phyloP scores from a whole-genome alignment of 2,113 vertebrate species.

The Morone saxatilis region DNA sequence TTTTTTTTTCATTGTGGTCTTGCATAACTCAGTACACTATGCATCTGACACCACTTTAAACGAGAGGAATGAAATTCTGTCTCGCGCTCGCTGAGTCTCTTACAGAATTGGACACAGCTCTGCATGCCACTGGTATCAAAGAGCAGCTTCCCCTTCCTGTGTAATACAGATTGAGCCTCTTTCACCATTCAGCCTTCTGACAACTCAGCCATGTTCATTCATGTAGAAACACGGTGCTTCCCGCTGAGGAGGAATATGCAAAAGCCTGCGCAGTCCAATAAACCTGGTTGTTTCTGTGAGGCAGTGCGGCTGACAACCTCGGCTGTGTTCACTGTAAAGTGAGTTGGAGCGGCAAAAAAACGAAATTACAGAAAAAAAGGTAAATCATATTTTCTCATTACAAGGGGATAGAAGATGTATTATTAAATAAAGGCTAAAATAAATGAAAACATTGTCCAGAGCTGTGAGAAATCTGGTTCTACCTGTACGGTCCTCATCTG shows the following conservation, averaged over 20 bases:
- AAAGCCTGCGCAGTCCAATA: constrained; percentile 56
- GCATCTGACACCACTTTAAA: constrained; percentile 66
- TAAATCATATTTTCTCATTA: constrained; percentile 44
- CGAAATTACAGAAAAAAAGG: constrained; percentile 1
- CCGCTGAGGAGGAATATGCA: constrained; percentile 73
- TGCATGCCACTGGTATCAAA: constrained; percentile 59
- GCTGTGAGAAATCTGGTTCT: constrained; percentile 18
- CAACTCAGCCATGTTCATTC: constrained; percentile 75
- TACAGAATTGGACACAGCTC: constrained; percentile 59
- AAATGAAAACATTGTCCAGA: neutral
- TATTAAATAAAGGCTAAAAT: constrained; percentile 43
- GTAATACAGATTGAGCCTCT: constrained; percentile 55
- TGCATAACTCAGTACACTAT: constrained; percentile 56
- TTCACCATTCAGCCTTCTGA: constrained; percentile 72
- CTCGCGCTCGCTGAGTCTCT: constrained; percentile 24
- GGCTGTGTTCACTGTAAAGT: neutral
- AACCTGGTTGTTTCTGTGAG: constrained; percentile 36
- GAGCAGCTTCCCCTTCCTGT: constrained; percentile 53
- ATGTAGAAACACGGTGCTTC: constrained; percentile 76
- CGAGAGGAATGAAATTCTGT: constrained; percentile 44
- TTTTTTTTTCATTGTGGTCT: constrained; percentile 12
- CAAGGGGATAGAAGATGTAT: constrained; percentile 7
- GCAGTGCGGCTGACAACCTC: constrained; percentile 1
- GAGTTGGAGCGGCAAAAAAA: constrained; percentile 5
- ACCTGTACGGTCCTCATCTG: constrained; percentile 1